These are phyloP conservation scores for Emydura subglobosa DNA, from an alignment of 2,113 vertebrate genomes.

Conservation along the genomic window DNA sequence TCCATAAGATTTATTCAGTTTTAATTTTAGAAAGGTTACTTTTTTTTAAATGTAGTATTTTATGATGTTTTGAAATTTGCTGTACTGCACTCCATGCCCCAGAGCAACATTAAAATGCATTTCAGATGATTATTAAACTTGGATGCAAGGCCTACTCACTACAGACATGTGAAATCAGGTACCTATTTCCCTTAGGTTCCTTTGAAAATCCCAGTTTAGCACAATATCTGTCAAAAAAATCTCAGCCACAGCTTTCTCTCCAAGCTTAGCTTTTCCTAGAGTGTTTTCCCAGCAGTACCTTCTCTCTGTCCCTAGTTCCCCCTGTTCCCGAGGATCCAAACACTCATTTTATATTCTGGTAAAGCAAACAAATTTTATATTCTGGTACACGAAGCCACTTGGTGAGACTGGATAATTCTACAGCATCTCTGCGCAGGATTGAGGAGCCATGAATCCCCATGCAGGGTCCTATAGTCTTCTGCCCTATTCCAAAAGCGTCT, in stretches of 20 bases:
- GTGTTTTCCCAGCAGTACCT: not conserved
- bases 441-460: not conserved
- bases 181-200: not conserved
- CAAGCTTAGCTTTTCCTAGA: not conserved
- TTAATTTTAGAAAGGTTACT: not conserved
- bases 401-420: not conserved
- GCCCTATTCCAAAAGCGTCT: not conserved
- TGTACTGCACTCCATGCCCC: not conserved
- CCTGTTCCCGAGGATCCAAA: too few relatives aligned
- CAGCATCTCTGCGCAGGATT: not conserved
- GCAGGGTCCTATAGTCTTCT: not conserved
- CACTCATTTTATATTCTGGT: too few relatives aligned
- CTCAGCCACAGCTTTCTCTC: not conserved
- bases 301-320: not conserved
- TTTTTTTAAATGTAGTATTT: not conserved
- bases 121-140: not conserved
- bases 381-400: not conserved
- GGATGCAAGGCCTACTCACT: not conserved
- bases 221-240: not conserved
- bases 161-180: not conserved
- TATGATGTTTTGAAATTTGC: too few relatives aligned
- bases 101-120: not conserved
- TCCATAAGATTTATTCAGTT: not conserved
- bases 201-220: not conserved
- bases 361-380: too few relatives aligned